Conservation (phyloP, 2,797 vertebrate genomes). For the Smutsia gigantea region DNA sequence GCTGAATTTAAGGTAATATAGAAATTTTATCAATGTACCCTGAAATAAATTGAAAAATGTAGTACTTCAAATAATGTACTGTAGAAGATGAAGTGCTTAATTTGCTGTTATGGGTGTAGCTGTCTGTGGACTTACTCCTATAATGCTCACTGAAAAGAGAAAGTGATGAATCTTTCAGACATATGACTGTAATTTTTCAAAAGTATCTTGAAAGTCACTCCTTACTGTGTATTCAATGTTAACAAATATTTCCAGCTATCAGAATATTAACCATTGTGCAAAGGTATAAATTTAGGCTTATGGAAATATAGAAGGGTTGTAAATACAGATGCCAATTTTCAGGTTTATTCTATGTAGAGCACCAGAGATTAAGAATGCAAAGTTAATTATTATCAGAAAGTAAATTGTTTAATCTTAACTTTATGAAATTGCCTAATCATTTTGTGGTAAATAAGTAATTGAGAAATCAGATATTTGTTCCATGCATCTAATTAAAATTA, state of each 20-base stretch:
- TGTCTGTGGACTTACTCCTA: slow-evolving; percentile 58
- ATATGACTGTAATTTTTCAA: slow-evolving; percentile 28
- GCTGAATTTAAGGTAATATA: slow-evolving; percentile 74
- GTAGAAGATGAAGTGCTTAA: slow-evolving; percentile 70
- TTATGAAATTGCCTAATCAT: slow-evolving; percentile 39
- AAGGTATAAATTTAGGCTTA: not conserved
- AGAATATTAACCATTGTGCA: not conserved
- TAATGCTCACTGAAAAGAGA: slow-evolving; percentile 58
- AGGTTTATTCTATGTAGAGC: not conserved
- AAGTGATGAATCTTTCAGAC: slow-evolving; percentile 56
- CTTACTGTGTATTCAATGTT: not conserved
- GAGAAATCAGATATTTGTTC: slow-evolving; percentile 50
- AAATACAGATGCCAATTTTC: not conserved
- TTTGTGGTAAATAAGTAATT: slow-evolving; percentile 11
- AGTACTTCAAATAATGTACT: slow-evolving; percentile 70
- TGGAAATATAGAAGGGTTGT: not conserved
- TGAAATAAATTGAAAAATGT: slow-evolving; percentile 76
- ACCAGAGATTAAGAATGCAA: not conserved
- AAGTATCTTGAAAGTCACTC: not conserved
- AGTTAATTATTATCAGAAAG: slow-evolving; percentile 35
- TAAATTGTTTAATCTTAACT: not conserved
- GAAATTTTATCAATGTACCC: slow-evolving; percentile 76
- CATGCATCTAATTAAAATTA: not conserved
- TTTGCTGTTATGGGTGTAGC: slow-evolving; percentile 59
- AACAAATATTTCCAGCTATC: slow-evolving; percentile 14